Percentiles rank a stretch among this genome's conserved stretches.
These are phyloP conservation scores for Leptoteleia sp. DNA, from an alignment of 1,140 invertebrate genomes.

Conservation along the genomic window DNA sequence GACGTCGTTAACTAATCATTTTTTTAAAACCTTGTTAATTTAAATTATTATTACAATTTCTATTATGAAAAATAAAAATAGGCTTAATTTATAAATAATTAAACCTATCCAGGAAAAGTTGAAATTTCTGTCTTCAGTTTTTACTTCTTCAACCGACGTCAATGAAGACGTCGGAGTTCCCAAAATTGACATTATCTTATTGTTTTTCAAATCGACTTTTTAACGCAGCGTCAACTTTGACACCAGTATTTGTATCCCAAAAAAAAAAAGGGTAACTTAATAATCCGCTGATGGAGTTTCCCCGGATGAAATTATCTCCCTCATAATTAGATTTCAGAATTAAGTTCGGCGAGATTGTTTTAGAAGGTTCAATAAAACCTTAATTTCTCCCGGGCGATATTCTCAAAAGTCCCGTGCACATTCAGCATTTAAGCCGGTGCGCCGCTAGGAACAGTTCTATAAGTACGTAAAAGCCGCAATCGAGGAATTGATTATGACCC, in stretches of 20 bases:
- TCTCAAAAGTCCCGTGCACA: slow-evolving; percentile 15
- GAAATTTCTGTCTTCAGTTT: no score
- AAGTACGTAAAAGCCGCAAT: slow-evolving; percentile 22
- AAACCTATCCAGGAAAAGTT: no score
- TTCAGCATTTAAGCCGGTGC: slow-evolving; percentile 23
- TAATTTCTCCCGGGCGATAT: slow-evolving; percentile 14
- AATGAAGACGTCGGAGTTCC: no score
- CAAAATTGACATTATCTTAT: no score
- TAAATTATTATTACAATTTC: no score
- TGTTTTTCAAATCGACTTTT: no score
- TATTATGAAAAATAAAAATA: no score
- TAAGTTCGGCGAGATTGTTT: slow-evolving; percentile 26
- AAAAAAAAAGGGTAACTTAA: slow-evolving; percentile 26
- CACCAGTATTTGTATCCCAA: background rate
- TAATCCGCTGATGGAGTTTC: slow-evolving; percentile 1
- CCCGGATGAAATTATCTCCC: slow-evolving; percentile 17
- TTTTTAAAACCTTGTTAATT: no score
- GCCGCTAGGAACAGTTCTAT: slow-evolving; percentile 1
- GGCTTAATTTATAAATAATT: no score
- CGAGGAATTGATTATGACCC: slow-evolving; percentile 20
- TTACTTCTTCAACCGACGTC: no score
- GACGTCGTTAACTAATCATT: no score
- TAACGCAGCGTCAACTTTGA: slow-evolving; percentile 15
- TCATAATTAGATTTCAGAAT: slow-evolving; percentile 29
- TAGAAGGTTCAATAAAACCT: slow-evolving; percentile 29